These are phyloP conservation scores for Otolemur garnettii DNA, from an alignment of 2,113 vertebrate species.

Conservation along the genomic window DNA sequence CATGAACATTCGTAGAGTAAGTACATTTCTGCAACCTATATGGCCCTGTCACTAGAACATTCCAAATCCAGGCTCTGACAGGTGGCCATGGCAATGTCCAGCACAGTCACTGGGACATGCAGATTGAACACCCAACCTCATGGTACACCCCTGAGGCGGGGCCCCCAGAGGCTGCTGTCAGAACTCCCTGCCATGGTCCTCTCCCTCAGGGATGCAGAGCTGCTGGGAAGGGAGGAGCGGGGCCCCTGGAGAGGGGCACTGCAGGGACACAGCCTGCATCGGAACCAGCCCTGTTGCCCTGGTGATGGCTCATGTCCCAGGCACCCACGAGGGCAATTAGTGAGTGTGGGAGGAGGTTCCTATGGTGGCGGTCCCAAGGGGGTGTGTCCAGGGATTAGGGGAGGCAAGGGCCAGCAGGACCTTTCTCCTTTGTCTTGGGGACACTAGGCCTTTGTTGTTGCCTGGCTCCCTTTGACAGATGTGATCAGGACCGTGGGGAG, in stretches of 20 bases:
- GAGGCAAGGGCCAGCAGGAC: slow-evolving; percentile 35
- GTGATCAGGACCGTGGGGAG: background rate
- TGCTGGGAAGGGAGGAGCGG: background rate
- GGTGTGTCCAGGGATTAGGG: background rate
- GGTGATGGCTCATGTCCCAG: background rate
- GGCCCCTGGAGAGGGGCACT: background rate
- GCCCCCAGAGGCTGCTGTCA: background rate
- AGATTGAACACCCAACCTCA: no score
- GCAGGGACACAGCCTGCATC: background rate
- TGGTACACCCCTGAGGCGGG: no score
- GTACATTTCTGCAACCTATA: fast-evolving
- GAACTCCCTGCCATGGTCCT: background rate
- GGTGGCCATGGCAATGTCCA: background rate
- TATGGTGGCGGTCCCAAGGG: slow-evolving; percentile 62
- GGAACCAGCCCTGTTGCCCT: slow-evolving; percentile 58
- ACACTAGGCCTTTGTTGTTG: slow-evolving; percentile 76
- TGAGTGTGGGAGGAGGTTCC: slow-evolving; percentile 73
- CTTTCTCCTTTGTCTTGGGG: slow-evolving; percentile 79
- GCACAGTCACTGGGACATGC: background rate
- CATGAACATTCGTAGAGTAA: fast-evolving
- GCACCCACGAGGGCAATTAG: slow-evolving; percentile 74
- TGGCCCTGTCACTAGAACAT: background rate
- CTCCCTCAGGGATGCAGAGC: background rate
- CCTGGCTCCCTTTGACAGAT: slow-evolving; percentile 13
- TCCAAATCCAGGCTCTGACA: background rate